These are phyloP conservation scores for Hesperia comma DNA, from an alignment of 2,888 invertebrate genomes.

Conservation along the genomic window DNA sequence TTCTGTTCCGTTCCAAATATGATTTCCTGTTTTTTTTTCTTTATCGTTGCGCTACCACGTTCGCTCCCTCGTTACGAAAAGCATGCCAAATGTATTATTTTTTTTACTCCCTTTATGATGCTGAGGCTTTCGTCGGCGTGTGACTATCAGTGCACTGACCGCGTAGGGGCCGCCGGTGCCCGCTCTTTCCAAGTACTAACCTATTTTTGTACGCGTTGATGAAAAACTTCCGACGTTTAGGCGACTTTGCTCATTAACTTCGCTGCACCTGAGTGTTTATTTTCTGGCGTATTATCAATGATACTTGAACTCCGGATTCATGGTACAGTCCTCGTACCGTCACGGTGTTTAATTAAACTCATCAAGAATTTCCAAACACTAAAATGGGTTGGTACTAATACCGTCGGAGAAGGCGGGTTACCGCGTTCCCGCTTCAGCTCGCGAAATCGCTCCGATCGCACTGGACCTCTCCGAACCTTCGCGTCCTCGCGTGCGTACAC, in stretches of 20 bases:
- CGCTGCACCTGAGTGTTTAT: constrained; percentile 33
- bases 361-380: constrained; percentile 17
- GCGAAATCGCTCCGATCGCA: constrained; percentile 80
- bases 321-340: constrained; percentile 38
- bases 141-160: constrained; percentile 79
- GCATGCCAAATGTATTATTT: constrained; percentile 80
- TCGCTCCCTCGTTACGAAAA: constrained; percentile 82
- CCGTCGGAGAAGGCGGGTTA: constrained; percentile 68
- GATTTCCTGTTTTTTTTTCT: constrained; percentile 66
- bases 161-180: constrained; percentile 76
- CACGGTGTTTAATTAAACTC: constrained; percentile 11
- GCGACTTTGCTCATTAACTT: constrained; percentile 32
- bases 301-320: constrained; percentile 9
- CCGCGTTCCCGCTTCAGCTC: constrained; percentile 69
- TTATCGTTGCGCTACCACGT: constrained; percentile 82
- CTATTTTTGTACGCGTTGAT: constrained; percentile 66
- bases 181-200: constrained; percentile 77
- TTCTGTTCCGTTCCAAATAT: constrained; percentile 61
- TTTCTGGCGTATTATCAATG: constrained; percentile 14
- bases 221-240: constrained; percentile 48
- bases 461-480: constrained; percentile 77
- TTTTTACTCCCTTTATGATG: constrained; percentile 75
- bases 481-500: constrained; percentile 60
- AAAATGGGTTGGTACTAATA: constrained; percentile 69
- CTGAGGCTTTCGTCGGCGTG: constrained; percentile 85